phyloP scores from a whole-genome alignment of 2,113 vertebrate species.

The Syngnathoides biaculeatus region DNA sequence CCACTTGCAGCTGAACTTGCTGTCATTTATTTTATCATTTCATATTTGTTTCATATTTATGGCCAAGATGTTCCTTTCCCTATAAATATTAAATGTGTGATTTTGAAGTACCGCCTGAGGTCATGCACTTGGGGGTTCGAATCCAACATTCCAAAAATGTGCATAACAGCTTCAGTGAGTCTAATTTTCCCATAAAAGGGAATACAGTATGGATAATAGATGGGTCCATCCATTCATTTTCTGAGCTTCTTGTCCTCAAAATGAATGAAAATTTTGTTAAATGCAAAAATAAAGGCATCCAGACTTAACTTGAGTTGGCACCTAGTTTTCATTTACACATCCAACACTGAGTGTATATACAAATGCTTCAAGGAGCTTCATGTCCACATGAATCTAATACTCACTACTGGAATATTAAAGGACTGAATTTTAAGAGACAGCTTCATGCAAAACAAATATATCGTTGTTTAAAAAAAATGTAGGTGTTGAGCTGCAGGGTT shows the following conservation, averaged over 20 bases:
- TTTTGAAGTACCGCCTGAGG: too few relatives aligned
- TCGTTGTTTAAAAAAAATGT: not conserved
- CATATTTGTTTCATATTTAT: too few relatives aligned
- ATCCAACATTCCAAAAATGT: too few relatives aligned
- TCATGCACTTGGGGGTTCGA: too few relatives aligned
- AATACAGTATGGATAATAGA: too few relatives aligned
- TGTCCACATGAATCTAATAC: not conserved
- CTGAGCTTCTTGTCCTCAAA: too few relatives aligned
- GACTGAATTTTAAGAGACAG: not conserved
- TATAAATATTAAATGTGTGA: too few relatives aligned
- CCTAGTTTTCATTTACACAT: not conserved
- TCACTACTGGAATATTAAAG: not conserved
- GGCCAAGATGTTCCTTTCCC: too few relatives aligned
- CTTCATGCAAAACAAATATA: not conserved
- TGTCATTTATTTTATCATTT: too few relatives aligned
- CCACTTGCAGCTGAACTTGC: not conserved
- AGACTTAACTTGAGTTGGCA: not conserved
- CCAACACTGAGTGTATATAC: not conserved
- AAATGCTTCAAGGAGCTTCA: not conserved
- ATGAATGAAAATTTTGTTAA: not conserved
- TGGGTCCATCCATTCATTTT: too few relatives aligned
- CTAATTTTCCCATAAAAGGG: too few relatives aligned
- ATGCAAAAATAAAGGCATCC: not conserved
- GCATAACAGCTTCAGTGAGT: too few relatives aligned
- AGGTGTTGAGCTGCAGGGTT: constrained; percentile 19